Base-by-base conservation (phyloP, 1,140 invertebrate genomes). In the Sminthurinus signatus region DNA sequence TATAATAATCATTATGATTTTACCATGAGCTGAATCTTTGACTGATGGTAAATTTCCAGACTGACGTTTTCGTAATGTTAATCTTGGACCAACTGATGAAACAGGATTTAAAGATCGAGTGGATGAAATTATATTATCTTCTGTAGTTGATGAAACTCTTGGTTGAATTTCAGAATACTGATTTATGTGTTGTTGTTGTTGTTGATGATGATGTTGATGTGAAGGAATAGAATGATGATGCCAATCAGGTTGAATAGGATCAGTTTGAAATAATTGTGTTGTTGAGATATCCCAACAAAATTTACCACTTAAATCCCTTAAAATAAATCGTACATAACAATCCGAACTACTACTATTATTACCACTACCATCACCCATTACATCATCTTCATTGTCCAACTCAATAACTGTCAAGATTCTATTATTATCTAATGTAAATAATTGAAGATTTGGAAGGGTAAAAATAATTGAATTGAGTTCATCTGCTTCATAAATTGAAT, bases 281-380 rank as follows among this genome's bases (percentile, higher is more conserved):
- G 93, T 88, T 0, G 91, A 91, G 54, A 89, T 91, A 76, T 97
- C 93, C 94, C 94, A 98, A 68, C 89, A 93, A 54, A 90, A 89
- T 79, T 96, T 97, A n/a, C 95, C 94, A 51, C 89, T 87, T n/a
- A 97, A 80, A 78, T 96, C 93, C 31, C 95, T 81, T 51, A 97
- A 78, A 14, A 98, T 80, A 23, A 96, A 85, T 29, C 94, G 80
- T 36, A 56, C 54, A 21, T 39, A 56, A 54, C 5, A 8, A 8
- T 48, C 46, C n/a, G n/a, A n/a, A n/a, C n/a, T n/a, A n/a, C n/a
- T n/a, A n/a, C n/a, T n/a, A n/a, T n/a, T n/a, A n/a, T n/a, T n/a
- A n/a, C n/a, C n/a, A 36, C 5, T 8, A 36, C 32, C 32, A 48
- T 48, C 44, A 5, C 5, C n/a, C n/a, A n/a, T n/a, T n/a, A n/a